Evolutionary conservation across 2,888 invertebrate genomes (phyloP), one percentile per base, ranked within the genome.

Genomic region (Phyllotreta striolata): DNA sequence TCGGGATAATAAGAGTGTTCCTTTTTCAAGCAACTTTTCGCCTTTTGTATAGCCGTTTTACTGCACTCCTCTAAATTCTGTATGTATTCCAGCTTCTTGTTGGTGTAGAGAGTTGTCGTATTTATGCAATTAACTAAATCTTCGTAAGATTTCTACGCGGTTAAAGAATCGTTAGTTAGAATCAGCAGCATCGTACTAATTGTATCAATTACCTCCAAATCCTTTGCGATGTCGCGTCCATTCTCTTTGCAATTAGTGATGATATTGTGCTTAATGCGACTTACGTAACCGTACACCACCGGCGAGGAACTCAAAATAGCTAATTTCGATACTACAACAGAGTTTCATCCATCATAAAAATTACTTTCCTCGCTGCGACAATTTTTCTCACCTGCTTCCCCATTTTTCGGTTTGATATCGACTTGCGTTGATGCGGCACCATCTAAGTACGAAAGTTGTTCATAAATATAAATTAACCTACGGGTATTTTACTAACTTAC

Each of bases 101-200:
- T 14, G 14, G 10, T 6, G 9, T 44, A 44, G 6, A 44, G 14
- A 7, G 44, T n/a, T 1, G 44, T 44, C 7, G 10, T 44, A 14
- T 44, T 44, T 8, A 44, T 14, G 14, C 44, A 44, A 14, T n/a
- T 44, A 6, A 44, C 44, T 44, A 44, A n/a, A 14, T 44, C 44
- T 7, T 44, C 44, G 44, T 44, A 44, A 7, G 44, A 13, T 44
- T 44, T 44, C 44, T 44, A n/a, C 10, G 14, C 5, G 14, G 10
- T n/a, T 13, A 6, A 44, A 44, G 1, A 1, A 41, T n/a, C 5
- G 5, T 41, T 41, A n/a, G 3, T n/a, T 41, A 41, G 1, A 3
- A 41, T 10, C 9, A n/a, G n/a, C n/a, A n/a, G n/a, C n/a, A 3
- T 41, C 10, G 1, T 41, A 9, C 41, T 1, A n/a, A n/a, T 41